Percentiles rank a stretch among this genome's conserved stretches.
phyloP scores from a whole-genome alignment of 2,888 invertebrate species.

The Amiota communis region DNA sequence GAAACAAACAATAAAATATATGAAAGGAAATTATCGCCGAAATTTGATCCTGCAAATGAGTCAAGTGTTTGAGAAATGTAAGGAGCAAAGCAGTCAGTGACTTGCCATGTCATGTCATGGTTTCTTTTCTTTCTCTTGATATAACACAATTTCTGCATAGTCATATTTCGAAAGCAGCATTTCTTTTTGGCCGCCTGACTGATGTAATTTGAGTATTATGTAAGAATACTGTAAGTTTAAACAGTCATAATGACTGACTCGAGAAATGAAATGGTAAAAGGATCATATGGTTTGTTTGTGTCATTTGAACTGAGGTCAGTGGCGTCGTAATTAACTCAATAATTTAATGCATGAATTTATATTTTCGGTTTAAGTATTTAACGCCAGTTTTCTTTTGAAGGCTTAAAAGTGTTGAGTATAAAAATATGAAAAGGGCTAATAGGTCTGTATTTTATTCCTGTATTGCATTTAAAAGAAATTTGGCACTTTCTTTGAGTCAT shows the following conservation, averaged over 20 bases:
- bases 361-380: slow-evolving; percentile 8
- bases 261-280: neutral
- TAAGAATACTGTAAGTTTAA: slow-evolving; percentile 23
- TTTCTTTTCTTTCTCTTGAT: neutral
- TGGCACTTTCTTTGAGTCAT: slow-evolving; percentile 10
- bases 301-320: slow-evolving; percentile 6
- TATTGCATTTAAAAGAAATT: neutral
- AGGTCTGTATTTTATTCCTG: neutral
- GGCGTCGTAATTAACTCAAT: neutral
- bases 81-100: too few relatives aligned
- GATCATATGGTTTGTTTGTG: neutral
- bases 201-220: slow-evolving; percentile 27
- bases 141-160: neutral
- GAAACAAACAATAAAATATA: slow-evolving; percentile 38
- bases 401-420: neutral
- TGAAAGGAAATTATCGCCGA: slow-evolving; percentile 44
- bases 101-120: neutral
- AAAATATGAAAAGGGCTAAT: neutral
- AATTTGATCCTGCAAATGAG: slow-evolving; percentile 53
- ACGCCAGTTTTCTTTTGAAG: neutral
- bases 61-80: too few relatives aligned
- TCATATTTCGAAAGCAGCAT: too few relatives aligned
- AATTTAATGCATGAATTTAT: slow-evolving; percentile 15
- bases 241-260: neutral
- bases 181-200: neutral